Percentiles rank a stretch among this genome's conserved stretches.
Evolutionary conservation across 2,888 invertebrate species (phyloP).

Genomic region (Phania funesta): DNA sequence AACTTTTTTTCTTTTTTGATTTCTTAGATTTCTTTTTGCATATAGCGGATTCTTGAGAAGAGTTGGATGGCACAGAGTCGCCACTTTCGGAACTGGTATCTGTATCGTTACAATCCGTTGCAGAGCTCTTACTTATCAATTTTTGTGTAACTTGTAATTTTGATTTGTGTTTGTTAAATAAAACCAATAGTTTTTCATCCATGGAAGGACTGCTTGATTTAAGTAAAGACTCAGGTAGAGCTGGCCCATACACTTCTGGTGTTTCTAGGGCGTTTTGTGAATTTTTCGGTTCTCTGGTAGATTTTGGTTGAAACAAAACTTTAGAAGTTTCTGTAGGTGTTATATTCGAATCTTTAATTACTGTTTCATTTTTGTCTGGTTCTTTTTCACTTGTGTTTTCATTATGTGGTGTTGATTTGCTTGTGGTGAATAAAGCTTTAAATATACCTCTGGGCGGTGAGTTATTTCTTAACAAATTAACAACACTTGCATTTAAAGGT

Average conservation of each 20-base stretch:
- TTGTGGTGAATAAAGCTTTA: conserved; percentile 73
- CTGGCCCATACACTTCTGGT: conserved; percentile 42
- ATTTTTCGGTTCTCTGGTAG: conserved; percentile 29
- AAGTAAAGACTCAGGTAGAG: conserved; percentile 20
- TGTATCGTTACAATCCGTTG: conserved; percentile 19
- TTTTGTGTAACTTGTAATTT: conserved; percentile 31
- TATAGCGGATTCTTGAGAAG: background rate
- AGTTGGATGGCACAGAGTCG: background rate
- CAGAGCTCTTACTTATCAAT: conserved; percentile 52
- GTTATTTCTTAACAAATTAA: conserved; percentile 84
- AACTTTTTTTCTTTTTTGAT: conserved; percentile 57
- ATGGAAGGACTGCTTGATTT: background rate
- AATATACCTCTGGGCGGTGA: conserved; percentile 88
- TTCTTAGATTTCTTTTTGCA: conserved; percentile 62
- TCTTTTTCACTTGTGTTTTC: background rate
- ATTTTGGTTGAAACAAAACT: conserved; percentile 54
- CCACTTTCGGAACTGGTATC: conserved; percentile 16
- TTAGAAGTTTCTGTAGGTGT: background rate
- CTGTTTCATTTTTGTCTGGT: background rate
- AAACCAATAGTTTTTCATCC: conserved; percentile 49
- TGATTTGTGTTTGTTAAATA: conserved; percentile 56
- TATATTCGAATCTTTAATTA: background rate
- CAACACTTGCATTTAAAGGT: conserved; percentile 77
- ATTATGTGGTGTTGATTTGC: background rate
- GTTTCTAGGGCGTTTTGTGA: background rate